Base-by-base conservation (phyloP, 1,140 invertebrate genomes). In the Cyrtorhinus lividipennis region DNA sequence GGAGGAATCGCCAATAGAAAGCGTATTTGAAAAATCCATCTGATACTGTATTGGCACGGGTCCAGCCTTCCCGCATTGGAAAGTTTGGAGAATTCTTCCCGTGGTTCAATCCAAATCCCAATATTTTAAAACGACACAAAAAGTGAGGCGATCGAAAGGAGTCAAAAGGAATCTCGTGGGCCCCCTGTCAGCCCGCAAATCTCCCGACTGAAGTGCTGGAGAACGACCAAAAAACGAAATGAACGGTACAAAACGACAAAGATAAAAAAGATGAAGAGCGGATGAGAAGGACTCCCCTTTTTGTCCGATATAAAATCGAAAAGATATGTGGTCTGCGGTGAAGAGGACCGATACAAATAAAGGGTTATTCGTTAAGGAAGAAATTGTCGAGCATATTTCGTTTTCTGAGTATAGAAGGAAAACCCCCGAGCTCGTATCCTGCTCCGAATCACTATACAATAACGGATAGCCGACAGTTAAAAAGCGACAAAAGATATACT, bases 401-500 rank as follows among this genome's bases (percentile, higher is more conserved):
- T 38, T 15, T 15, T n/a, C n/a, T n/a, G n/a, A 15, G 30, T 38
- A 15, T 38, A 38, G 30, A 38, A 38, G 30, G 30, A 38, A 15
- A 38, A 15, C 5, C 15, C 15, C 30, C 15, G 30, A 15, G n/a
- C n/a, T n/a, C 30, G 30, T 38, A 38, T 38, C 30, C 30, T 38
- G 5, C 30, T 15, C 30, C 30, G 15, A 38, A 38, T 38, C 30
- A 38, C 30, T 5, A 38, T 38, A 38, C 30, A 38, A 38, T 38
- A 38, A 38, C 30, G 30, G 30, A 38, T 38, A 5, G 30, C 15
- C 30, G 30, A 38, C 30, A 38, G 30, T 38, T 38, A 38, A 38
- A 38, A 38, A 23, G 48, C 15, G 48, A 56, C 22, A 56, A 62
- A 60, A 61, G 64, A 62, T 53, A 65, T 67, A 68, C 66, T 67